Conservation (phyloP, 2,113 vertebrate genomes). For the Semnornis frantzii region DNA sequence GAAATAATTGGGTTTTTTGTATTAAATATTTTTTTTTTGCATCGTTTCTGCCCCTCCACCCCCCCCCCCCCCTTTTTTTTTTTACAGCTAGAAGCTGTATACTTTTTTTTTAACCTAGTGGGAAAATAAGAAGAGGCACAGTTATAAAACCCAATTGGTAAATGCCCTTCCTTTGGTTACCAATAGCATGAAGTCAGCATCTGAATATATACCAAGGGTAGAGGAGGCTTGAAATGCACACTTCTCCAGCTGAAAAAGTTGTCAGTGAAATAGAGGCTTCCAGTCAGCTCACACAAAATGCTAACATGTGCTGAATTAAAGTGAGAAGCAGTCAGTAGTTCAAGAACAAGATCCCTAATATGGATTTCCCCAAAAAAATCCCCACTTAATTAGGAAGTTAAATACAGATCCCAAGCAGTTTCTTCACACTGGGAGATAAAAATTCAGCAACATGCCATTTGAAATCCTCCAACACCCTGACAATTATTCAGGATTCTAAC, state of each 20-base stretch:
- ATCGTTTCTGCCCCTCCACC: too few species aligned
- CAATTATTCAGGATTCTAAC: background rate
- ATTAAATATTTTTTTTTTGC: background rate
- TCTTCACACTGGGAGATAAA: background rate
- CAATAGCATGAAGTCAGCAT: background rate
- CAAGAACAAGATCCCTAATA: background rate
- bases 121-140: background rate
- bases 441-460: background rate
- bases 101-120: background rate
- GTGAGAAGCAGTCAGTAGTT: background rate
- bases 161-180: background rate
- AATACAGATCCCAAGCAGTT: background rate
- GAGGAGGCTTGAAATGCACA: background rate
- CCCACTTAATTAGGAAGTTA: background rate
- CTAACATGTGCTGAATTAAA: background rate
- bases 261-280: background rate
- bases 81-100: background rate
- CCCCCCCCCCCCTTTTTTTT: background rate
- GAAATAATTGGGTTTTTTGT: background rate
- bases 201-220: background rate
- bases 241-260: background rate
- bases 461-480: background rate
- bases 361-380: background rate
- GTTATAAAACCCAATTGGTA: background rate
- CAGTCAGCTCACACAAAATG: background rate